Evolutionary conservation across 2,888 invertebrate species (phyloP), one percentile per base, ranked within the genome.

Genomic region (Diplolepis rosae): DNA sequence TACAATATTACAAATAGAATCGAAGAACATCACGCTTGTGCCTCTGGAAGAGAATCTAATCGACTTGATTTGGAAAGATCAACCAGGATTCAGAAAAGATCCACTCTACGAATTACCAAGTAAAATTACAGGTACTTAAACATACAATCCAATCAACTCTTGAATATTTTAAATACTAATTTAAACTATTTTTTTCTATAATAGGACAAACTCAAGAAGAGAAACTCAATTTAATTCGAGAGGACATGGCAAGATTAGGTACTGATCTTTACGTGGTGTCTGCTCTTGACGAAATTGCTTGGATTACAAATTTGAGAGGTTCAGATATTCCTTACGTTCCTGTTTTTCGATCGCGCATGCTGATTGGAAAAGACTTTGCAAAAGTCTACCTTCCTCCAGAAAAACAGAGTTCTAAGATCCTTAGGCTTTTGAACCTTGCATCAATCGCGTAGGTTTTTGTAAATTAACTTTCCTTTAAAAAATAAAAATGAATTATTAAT

Each of bases 291-390:
- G 90, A 91, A 76, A 85, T 90, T 35, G 90, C 90, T 1, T 90
- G 90, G 90, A 74, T 90, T 65, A 87, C 90, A 68, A 91, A 91
- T 80, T 77, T 91, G 15, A 82, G 91, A 51, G 90, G 90, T 2
- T 80, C 80, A n/a, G 91, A 91, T 82, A 88, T 90, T 51, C 79
- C 81, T 9, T 89, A 86, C 81, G 89, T 89, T 71, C 91, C 91
- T 0, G 78, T 86, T 24, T 87, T 88, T 73, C 80, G 83, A 15
- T 80, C 85, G 11, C 86, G 85, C 75, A 80, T 83, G 67, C 73
- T 82, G 24, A 79, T 87, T 71, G 77, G 75, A 45, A 73, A 74
- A 27, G 74, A 77, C 56, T 75, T 74, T 56, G 73, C 77, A 7
- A 78, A 75, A 45, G 70, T 79, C 24, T 79, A 79, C 54, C 69